A percentile compares a stretch with the other conserved stretches of the same genome.
Evolutionary conservation across 2,113 vertebrate species (phyloP).

Genomic region (Oreochromis spilurus): DNA sequence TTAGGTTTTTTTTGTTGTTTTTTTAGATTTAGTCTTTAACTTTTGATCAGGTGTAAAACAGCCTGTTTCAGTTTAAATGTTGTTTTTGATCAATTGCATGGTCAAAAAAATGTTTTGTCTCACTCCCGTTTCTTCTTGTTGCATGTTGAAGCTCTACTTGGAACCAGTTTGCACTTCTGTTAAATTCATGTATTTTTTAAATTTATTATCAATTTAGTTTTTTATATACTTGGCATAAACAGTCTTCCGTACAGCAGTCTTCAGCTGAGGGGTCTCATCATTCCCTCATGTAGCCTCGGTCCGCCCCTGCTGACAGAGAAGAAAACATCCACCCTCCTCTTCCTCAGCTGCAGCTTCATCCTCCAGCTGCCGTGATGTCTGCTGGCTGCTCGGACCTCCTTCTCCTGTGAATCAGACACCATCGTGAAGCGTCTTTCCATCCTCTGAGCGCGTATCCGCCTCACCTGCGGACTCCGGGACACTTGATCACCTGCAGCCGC

Average conservation of each 20-base stretch:
- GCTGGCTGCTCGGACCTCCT: neutral
- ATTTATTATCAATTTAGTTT: neutral
- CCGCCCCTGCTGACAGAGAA: conserved; percentile 14
- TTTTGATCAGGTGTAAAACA: neutral
- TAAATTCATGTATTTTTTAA: neutral
- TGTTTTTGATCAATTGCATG: neutral
- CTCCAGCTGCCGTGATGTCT: neutral
- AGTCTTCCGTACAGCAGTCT: neutral
- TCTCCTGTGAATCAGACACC: neutral
- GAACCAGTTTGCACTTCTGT: neutral
- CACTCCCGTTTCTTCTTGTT: neutral
- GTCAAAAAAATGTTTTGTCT: neutral
- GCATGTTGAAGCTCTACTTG: neutral
- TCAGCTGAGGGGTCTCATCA: neutral
- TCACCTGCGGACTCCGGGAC: neutral
- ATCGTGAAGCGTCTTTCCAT: neutral
- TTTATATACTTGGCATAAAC: neutral
- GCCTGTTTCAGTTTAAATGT: neutral
- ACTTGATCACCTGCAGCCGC: neutral
- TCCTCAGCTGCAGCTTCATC: conserved; percentile 17
- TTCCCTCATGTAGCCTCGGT: neutral
- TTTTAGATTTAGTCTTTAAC: neutral
- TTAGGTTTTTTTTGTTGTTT: neutral
- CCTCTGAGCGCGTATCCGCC: neutral
- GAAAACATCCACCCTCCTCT: neutral